A percentile compares a stretch with the other conserved stretches of the same genome.
Evolutionary conservation across 2,888 invertebrate species (phyloP).

Genomic region (Gisinianus flammeolus): DNA sequence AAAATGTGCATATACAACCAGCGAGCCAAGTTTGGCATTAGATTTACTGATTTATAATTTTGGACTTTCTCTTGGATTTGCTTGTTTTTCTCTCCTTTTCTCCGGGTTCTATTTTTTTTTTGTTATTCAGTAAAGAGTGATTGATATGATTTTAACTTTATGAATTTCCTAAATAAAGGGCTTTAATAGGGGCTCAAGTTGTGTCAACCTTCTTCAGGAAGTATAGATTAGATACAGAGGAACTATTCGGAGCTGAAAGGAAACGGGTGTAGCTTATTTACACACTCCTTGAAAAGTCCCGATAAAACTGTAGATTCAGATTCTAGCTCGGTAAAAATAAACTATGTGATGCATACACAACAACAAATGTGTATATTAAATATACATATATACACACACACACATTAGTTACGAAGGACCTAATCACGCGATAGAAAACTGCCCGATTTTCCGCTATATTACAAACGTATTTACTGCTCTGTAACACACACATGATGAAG

Average conservation of each 20-base stretch:
- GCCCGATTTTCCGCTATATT: constrained; percentile 36
- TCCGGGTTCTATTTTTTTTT: too few relatives aligned
- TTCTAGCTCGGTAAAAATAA: neutral
- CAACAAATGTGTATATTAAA: neutral
- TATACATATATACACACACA: neutral
- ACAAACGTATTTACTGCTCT: constrained; percentile 30
- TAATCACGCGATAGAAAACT: constrained; percentile 33
- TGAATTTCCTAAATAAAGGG: constrained; percentile 25
- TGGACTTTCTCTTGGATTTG: too few relatives aligned
- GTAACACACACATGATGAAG: constrained; percentile 9
- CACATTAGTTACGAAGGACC: constrained; percentile 21
- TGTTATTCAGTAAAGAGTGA: neutral
- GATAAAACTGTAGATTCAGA: constrained; percentile 19
- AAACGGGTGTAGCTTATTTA: constrained; percentile 21
- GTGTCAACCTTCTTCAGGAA: constrained; percentile 29
- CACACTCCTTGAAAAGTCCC: constrained; percentile 7
- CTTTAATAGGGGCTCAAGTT: neutral
- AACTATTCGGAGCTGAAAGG: constrained; percentile 28
- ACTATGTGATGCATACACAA: neutral
- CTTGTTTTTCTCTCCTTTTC: neutral
- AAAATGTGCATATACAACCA: too few relatives aligned
- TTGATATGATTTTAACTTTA: constrained; percentile 25
- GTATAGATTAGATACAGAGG: constrained; percentile 34
- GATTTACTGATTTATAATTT: neutral
- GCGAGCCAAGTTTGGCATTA: too few relatives aligned